These are phyloP conservation scores for Bergia puertoricense DNA, from an alignment of 92 coral and sea anemone species.

Conservation along the genomic window DNA sequence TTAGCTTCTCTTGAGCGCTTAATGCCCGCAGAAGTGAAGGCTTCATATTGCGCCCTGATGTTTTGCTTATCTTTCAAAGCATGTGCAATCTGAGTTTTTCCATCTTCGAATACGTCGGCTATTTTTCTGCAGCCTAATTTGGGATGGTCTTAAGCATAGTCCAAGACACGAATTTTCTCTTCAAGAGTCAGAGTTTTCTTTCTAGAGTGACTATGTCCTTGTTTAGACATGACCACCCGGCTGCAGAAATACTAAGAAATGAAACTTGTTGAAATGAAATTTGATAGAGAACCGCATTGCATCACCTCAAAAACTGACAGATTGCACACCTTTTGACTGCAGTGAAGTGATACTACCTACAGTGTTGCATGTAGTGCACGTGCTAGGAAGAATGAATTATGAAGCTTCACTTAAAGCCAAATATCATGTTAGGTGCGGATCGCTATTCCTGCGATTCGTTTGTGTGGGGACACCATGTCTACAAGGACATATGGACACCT, in stretches of 20 bases:
- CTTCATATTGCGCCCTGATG: slow-evolving; percentile 45
- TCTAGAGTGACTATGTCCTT: background rate
- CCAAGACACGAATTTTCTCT: slow-evolving; percentile 39
- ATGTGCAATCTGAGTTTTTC: slow-evolving; percentile 40
- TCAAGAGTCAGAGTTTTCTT: slow-evolving; percentile 40
- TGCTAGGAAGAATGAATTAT: background rate
- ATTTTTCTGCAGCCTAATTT: slow-evolving; percentile 49
- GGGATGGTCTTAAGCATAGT: slow-evolving; percentile 44
- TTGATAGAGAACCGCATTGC: background rate
- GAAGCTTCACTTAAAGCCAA: no score
- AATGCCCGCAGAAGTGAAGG: slow-evolving; percentile 32
- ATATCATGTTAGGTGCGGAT: no score
- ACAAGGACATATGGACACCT: no score
- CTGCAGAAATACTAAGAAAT: slow-evolving; percentile 20
- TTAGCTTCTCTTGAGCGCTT: slow-evolving; percentile 48
- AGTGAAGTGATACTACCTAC: slow-evolving; percentile 14
- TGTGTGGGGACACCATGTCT: no score
- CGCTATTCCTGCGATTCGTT: no score
- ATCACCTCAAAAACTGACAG: background rate
- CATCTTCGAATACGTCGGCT: slow-evolving; percentile 39
- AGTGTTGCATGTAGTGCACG: background rate
- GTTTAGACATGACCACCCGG: background rate
- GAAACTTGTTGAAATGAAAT: slow-evolving; percentile 5
- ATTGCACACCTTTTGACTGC: slow-evolving; percentile 4
- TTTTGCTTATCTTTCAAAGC: slow-evolving; percentile 40